Base-by-base conservation (phyloP, 2,113 vertebrate species). In the Odocoileus hemionus region DNA sequence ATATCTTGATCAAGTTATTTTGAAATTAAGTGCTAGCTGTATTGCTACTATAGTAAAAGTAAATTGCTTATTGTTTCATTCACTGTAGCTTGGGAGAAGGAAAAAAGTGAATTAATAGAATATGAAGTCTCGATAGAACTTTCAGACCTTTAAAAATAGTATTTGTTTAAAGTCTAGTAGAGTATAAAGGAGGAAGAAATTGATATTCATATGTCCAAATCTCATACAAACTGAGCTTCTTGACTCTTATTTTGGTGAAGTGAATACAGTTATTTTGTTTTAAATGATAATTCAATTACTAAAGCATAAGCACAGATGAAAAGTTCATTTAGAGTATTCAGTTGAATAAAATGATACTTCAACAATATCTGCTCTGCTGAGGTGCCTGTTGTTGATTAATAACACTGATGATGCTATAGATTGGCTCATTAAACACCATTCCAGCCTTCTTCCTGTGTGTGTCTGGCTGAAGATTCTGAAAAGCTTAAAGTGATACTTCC, bases 251-350 rank as follows among this genome's bases (percentile, higher is more conserved):
- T 26, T 90, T 47, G 30, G 25, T 89, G 17, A 94, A 95, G 84
- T 94, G 39, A 94, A 94, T 47, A n/a, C 39, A 58, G 16, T 88
- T 21, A 54, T 76, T 86, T 97, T 87, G 79, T 83, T 90, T 64
- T 58, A 87, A 89, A 80, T 33, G 15, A 15, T 58, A 87, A 7
- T 70, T 89, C 15, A 79, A 26, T 61, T 85, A 52, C 45, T 88
- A 60, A 74, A 91, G 52, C 39, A 64, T 60, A 91, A 80, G 89
- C 15, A 54, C 47, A 74, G 16, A 76, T 0, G 1, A 61, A 70
- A 89, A 26, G 0, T 70, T 97, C 12, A 43, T 43, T 91, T 58
- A 85, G n/a, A 15, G 30, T n/a, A 87, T 74, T 87, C 58, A 39
- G 11, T 16, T 89, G 67, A 61, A 57, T 45, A 39, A 91, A 93